Evolutionary conservation across 2,113 vertebrate genomes (phyloP), one percentile per base, ranked within the genome.

Genomic region (Amphiprion percula): DNA sequence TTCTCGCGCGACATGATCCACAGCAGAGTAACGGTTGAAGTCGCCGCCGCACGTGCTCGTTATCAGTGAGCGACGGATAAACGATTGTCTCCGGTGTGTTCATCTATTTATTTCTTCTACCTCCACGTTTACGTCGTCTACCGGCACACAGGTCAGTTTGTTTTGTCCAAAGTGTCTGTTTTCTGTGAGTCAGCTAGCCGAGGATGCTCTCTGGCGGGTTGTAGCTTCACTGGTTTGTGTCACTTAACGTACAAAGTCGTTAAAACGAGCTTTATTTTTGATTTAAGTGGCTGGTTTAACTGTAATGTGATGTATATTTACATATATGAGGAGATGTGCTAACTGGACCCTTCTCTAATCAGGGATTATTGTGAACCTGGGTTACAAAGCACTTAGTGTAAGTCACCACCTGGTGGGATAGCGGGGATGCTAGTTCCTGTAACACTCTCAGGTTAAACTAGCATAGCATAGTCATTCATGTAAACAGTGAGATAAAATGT

Each of bases 1-100:
- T 28, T 1, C 1, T 39, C 61, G 46, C 26, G 62, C 11, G n/a
- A 37, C 12, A 33, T n/a, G 9, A 0, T 10, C 50, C 8, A 5
- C 0, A 6, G 4, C n/a, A 21, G 4, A 1, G 4, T 28, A 16
- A 46, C n/a, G 12, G 21, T 28, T n/a, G 30, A 19, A n/a, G 1
- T 39, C 1, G 19, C 1, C 7, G 37, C 28, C 1, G 0, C 88
- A 88, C 72, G 80, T 84, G 86, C 41, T 49, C 21, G 10, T 60
- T 8, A 19, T 19, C 52, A 55, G 10, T 23, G 44, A 50, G 24
- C 5, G 17, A 17, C 4, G 47, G 54, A 30, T 26, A 9, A 55
- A 59, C 37, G 7, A 28, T 58, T 26, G 17, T 14, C 41, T 44
- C 41, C 41, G 41, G 41, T 44, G 14, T 44, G 11, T 4, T 28